Conservation (phyloP, 2,797 vertebrate genomes). For the Mormyrops boulengeri region DNA sequence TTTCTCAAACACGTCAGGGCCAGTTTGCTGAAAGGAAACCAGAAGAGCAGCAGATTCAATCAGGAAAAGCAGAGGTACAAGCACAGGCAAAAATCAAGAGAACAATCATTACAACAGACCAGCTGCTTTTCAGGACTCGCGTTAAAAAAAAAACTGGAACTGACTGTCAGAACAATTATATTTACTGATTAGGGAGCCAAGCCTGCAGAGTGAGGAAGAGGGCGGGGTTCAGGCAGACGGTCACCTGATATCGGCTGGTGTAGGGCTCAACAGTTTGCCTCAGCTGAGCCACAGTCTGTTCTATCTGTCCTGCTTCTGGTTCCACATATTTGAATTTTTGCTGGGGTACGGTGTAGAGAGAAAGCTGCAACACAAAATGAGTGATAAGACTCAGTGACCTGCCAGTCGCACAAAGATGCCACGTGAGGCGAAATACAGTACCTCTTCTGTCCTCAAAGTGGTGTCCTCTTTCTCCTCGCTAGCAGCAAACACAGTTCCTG, state of each 20-base stretch:
- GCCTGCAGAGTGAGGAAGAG: neutral
- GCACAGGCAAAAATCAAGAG: neutral
- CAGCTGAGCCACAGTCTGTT: slow-evolving; percentile 49
- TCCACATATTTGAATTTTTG: slow-evolving; percentile 33
- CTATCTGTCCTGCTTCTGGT: slow-evolving; percentile 48
- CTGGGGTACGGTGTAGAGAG: slow-evolving; percentile 51
- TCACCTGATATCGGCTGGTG: slow-evolving; percentile 47
- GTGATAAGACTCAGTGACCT: neutral
- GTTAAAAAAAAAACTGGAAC: neutral
- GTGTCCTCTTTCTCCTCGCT: slow-evolving; percentile 50
- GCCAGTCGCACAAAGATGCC: neutral
- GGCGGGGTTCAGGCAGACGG: neutral
- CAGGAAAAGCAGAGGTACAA: neutral
- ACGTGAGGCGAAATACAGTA: slow-evolving; percentile 28
- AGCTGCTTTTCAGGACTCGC: neutral
- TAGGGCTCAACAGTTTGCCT: slow-evolving; percentile 49
- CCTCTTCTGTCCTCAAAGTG: slow-evolving; percentile 63
- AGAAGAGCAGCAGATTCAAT: slow-evolving; percentile 17
- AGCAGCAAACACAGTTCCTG: slow-evolving; percentile 62
- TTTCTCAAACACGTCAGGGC: slow-evolving; percentile 22
- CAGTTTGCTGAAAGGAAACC: slow-evolving; percentile 32
- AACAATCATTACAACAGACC: neutral
- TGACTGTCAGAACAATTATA: neutral
- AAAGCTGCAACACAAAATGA: slow-evolving; percentile 41
- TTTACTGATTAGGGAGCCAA: neutral